Base-by-base conservation (phyloP, 2,797 vertebrate species). In the Sebastes miniatus region DNA sequence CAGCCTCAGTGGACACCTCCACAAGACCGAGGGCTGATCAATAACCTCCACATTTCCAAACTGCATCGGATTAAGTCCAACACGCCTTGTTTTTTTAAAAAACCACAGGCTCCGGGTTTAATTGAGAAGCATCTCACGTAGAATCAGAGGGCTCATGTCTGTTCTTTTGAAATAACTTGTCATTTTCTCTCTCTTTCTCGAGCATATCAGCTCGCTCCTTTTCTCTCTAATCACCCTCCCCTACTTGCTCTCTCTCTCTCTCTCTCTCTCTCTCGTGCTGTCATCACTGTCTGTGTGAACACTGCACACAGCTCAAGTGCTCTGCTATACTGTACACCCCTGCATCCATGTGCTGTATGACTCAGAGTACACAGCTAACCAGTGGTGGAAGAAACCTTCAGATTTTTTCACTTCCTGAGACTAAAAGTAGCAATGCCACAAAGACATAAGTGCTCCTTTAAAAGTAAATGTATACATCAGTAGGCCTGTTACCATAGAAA, bases 121-220 rank as follows among this genome's bases (percentile, higher is more conserved):
- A 92, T 92, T 90, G 76, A 83, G 78, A 91, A 36, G 77, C 84
- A 63, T 85, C 81, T 91, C 90, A 86, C 86, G 84, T 91, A 57
- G 50, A 82, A 86, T 88, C 82, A 76, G 70, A 62, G 69, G 54
- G 65, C 70, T 85, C 83, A 58, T 54, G 77, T 87, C 85, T 89
- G 81, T 85, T 85, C 77, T 88, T 92, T 90, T 80, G 84, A 91
- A 90, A 91, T 69, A 83, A 80, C 82, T 88, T 87, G 86, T 90
- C 83, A 89, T 86, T 75, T 87, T 83, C 77, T 77, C 73, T 80
- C 67, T 80, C 68, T 83, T 80, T 77, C 80, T 25, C 64, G 5
- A 66, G 80, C 69, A 52, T 50, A 84, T 85, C 82, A 67, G 72
- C 87, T 79, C 22, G 6, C 76, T 83, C 58, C 73, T 43, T 88